Base-by-base conservation (phyloP, 2,797 vertebrate species). In the Coreius guichenoti region DNA sequence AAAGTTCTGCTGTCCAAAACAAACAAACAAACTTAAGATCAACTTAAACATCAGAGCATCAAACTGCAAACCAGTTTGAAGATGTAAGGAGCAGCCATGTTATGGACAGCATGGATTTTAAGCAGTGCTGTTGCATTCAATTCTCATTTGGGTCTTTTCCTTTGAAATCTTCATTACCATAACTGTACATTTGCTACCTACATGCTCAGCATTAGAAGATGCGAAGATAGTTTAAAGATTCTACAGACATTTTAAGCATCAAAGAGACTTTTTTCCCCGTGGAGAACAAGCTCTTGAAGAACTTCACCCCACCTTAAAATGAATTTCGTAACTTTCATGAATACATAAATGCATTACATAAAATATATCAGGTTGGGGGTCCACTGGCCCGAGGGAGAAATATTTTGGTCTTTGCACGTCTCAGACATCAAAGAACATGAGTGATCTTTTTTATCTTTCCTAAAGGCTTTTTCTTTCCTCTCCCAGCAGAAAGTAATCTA, bases 341-440 rank as follows among this genome's bases (percentile, higher is more conserved):
- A 78, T 78, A 58, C 23, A 39, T 77, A 39, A 77, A 77, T 26
- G 36, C 14, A 17, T 61, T 43, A 17, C 54, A 78, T 61, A 43
- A 61, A 61, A 78, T 61, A 78, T 43, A 78, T 39, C 21, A 8
- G 75, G 23, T 61, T 78, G 54, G 61, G 54, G 75, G 75, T 78
- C 23, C 54, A 43, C 54, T 61, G 75, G 13, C 75, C 75, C 5
- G 54, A 78, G 75, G 75, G 54, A 78, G 54, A 77, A 43, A n/a
- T 5, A 26, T 56, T 76, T 78, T 19, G 75, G 75, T 61, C 36
- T 78, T 61, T 61, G 75, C 75, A 61, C 16, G 3, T 61, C 14
- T 78, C 36, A 78, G 36, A 78, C 54, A 78, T 78, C 75, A 78
- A 78, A 78, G 75, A 61, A 78, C 75, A 78, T 17, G 36, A 78